Base-by-base conservation (phyloP, 2,113 vertebrate genomes). In the Mystacornis crossleyi region DNA sequence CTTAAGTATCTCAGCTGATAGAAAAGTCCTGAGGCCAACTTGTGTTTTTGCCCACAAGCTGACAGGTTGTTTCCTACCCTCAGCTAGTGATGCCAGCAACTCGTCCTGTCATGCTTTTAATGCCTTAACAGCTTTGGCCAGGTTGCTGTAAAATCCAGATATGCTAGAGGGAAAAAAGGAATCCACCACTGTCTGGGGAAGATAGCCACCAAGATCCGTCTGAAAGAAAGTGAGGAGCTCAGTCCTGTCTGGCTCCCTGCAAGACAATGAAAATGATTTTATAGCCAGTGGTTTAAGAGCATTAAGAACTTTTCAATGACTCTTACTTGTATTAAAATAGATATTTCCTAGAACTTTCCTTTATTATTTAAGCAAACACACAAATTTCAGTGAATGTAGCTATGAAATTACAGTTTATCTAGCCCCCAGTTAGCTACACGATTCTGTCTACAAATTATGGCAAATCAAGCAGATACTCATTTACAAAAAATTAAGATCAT, bases 121-220 rank as follows among this genome's bases (percentile, higher is more conserved):
- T 24, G 98, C 91, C 94, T 98, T 98, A 51, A 99, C 97, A 2
- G 98, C 98, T 91, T 98, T 99, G 91, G 95, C 81, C 70, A 99
- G 97, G 97, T 99, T 99, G 94, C 92, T 97, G 79, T 99, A 99
- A 97, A 99, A 99, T 36, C 97, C 98, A 3, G 96, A 86, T 99
- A 99, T 99, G 95, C 98, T 99, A 64, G 98, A 98, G 9, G 99
- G 99, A 86, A 99, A 99, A 98, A 99, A 99, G 15, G 99, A 98
- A 85, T 99, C 99, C 23, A 99, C 99, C 53, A 99, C 98, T 0
- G 98, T 98, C 94, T 98, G 98, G 3, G 99, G 99, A 64, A 99
- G 98, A 74, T 98, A 97, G 48, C 99, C 99, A 10, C 99, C 98
- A 40, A 99, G 98, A 95, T 99, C 99, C 0, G 99, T 99, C 98